Evolutionary conservation across 2,113 vertebrate genomes (phyloP).

Genomic region (Carassius carassius): DNA sequence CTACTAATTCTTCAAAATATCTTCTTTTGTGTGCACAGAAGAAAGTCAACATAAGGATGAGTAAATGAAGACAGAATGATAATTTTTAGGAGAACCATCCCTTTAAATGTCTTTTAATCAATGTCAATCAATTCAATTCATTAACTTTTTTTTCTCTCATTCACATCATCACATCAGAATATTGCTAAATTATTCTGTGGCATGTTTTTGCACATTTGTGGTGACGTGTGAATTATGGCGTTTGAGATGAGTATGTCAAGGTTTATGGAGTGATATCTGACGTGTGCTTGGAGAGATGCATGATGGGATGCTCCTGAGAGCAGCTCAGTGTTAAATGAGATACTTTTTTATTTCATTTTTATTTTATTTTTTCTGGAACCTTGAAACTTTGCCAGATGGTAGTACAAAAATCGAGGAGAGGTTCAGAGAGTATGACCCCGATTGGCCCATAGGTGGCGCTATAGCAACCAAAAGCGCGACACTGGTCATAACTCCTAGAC

Average conservation of each 20-base stretch:
- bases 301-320: conserved; percentile 41
- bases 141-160: no score
- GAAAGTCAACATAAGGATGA: not conserved
- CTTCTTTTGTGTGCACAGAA: not conserved
- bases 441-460: no score
- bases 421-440: no score
- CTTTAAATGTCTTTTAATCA: not conserved
- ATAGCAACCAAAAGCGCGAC: no score
- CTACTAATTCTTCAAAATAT: not conserved
- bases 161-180: not conserved
- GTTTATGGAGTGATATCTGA: conserved; percentile 50
- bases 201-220: conserved; percentile 68
- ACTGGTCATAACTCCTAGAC: no score
- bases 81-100: not conserved
- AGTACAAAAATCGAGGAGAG: no score
- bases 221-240: conserved; percentile 45
- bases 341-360: no score
- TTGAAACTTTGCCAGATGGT: no score
- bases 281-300: conserved; percentile 34
- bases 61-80: not conserved
- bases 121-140: not conserved
- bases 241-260: conserved; percentile 63
- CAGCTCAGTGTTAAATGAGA: not conserved
- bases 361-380: no score
- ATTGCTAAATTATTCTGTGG: not conserved